These are phyloP conservation scores for Microcebus ravelobensis DNA, from an alignment of 2,113 vertebrate genomes.

Conservation along the genomic window DNA sequence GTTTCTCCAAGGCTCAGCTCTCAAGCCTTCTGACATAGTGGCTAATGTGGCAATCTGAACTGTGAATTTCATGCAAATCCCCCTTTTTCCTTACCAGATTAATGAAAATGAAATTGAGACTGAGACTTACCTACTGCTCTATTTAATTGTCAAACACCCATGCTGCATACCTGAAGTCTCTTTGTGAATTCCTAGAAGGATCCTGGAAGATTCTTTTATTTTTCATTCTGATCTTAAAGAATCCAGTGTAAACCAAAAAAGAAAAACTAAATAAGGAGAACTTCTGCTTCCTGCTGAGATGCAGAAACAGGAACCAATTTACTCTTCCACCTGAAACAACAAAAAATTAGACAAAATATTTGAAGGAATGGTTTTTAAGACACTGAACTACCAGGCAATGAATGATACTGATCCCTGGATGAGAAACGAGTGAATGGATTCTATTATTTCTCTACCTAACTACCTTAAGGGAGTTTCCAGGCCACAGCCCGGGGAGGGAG, in stretches of 20 bases:
- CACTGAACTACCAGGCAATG: neutral
- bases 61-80: constrained; percentile 8
- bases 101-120: constrained; percentile 11
- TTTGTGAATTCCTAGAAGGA: neutral
- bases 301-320: neutral
- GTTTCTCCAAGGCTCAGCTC: constrained; percentile 44
- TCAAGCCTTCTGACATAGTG: neutral
- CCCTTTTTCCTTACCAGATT: neutral
- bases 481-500: neutral
- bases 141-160: neutral
- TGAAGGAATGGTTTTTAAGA: constrained; percentile 11
- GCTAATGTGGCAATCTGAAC: neutral
- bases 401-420: neutral
- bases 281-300: neutral
- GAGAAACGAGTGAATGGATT: neutral
- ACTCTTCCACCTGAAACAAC: neutral
- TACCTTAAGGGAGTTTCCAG: neutral
- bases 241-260: neutral
- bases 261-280: constrained; percentile 6
- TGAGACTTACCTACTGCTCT: neutral
- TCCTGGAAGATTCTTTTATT: neutral
- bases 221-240: constrained; percentile 31
- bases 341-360: neutral
- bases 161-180: neutral
- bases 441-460: neutral